phyloP scores from a whole-genome alignment of 2,888 invertebrate species.

The Rhaphigaster nebulosa region DNA sequence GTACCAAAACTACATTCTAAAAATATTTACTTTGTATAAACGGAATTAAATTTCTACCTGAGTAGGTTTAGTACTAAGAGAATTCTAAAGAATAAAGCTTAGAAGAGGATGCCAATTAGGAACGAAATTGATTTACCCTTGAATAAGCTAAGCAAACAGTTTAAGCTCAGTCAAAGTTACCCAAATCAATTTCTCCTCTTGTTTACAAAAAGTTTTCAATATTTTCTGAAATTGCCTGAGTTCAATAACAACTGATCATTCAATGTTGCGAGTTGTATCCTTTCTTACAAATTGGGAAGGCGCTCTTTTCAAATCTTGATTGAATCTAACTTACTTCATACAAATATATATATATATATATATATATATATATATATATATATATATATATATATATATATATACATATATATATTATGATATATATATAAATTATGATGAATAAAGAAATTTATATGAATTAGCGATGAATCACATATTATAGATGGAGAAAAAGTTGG shows the following conservation, averaged over 20 bases:
- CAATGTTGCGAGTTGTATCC: background rate
- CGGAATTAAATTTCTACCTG: background rate
- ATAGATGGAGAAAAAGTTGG: too few relatives aligned
- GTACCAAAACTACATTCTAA: background rate
- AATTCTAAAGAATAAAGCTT: background rate
- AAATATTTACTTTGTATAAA: background rate
- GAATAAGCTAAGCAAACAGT: conserved; percentile 17
- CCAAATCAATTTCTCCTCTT: conserved; percentile 31
- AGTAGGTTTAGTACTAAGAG: background rate
- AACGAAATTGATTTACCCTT: background rate
- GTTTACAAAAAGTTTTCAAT: conserved; percentile 5
- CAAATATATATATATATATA: too few relatives aligned
- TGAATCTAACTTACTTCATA: background rate
- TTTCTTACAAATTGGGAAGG: background rate
- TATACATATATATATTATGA: too few relatives aligned
- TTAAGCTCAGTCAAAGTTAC: conserved; percentile 32
- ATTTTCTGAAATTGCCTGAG: background rate
- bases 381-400: too few relatives aligned
- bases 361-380: too few relatives aligned
- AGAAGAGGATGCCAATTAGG: background rate
- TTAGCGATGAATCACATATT: too few relatives aligned
- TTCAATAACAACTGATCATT: background rate
- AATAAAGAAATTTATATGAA: too few relatives aligned
- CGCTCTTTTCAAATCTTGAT: background rate
- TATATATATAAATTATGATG: too few relatives aligned